A percentile compares a stretch with the other conserved stretches of the same genome.
phyloP scores from a whole-genome alignment of 2,113 vertebrate species.

The Dipodomys stephensi region DNA sequence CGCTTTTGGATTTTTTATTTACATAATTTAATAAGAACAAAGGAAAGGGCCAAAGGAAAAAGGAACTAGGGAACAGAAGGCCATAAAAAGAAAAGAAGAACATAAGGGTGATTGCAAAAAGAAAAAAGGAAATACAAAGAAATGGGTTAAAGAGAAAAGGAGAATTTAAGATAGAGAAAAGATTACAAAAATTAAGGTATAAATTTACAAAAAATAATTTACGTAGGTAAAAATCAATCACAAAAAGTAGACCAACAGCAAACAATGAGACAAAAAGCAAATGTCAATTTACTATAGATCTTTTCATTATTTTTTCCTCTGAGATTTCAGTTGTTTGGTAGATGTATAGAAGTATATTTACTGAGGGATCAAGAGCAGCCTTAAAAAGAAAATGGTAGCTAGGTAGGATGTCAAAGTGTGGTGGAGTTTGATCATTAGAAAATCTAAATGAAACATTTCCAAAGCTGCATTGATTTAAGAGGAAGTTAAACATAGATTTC shows the following conservation, averaged over 20 bases:
- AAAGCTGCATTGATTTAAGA: background rate
- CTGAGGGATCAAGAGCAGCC: background rate
- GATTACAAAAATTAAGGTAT: background rate
- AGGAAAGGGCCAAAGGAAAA: background rate
- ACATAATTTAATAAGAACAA: constrained; percentile 2
- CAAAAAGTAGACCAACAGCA: background rate
- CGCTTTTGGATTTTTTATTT: background rate
- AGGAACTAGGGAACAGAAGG: background rate
- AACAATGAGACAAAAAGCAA: background rate
- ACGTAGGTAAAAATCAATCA: background rate
- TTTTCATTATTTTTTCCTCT: background rate
- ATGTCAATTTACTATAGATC: background rate
- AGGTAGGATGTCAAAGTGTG: background rate
- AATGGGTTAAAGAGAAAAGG: background rate
- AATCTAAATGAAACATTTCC: background rate
- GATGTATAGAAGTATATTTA: too few relatives aligned
- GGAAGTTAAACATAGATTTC: background rate
- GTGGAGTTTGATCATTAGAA: background rate
- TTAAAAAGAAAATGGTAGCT: background rate
- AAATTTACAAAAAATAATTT: constrained; percentile 10
- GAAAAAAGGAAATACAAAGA: background rate
- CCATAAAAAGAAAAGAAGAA: background rate
- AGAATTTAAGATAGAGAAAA: background rate
- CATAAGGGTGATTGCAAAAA: too few relatives aligned
- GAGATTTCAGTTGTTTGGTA: background rate